phyloP scores from a whole-genome alignment of 2,797 vertebrate species.

The Myripristis murdjan region DNA sequence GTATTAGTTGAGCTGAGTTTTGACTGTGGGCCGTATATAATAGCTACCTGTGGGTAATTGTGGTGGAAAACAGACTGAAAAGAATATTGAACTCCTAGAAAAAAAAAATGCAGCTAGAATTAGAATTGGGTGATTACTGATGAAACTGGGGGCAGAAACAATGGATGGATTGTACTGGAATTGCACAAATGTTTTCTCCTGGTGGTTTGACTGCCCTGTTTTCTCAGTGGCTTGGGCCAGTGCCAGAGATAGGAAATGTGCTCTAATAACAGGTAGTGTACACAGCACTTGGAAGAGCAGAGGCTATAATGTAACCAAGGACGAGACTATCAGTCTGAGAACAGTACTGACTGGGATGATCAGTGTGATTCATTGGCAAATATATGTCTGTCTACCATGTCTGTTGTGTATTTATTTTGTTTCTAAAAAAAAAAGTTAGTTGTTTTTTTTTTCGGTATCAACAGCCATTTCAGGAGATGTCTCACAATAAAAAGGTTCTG shows the following conservation, averaged over 20 bases:
- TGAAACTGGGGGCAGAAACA: conserved; percentile 39
- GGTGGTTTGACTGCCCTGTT: conserved; percentile 67
- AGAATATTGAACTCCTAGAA: conserved; percentile 30
- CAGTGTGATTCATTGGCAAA: neutral
- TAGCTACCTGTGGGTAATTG: conserved; percentile 18
- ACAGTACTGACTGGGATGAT: neutral
- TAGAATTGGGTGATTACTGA: conserved; percentile 43
- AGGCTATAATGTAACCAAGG: neutral
- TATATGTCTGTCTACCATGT: neutral
- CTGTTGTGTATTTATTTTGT: no score
- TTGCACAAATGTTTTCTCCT: conserved; percentile 60
- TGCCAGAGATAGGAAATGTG: conserved; percentile 76
- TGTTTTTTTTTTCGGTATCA: neutral
- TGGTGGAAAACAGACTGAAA: conserved; percentile 44
- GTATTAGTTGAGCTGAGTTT: conserved; percentile 3
- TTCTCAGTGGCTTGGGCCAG: conserved; percentile 72
- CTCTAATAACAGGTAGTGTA: conserved; percentile 67
- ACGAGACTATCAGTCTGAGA: conserved; percentile 1
- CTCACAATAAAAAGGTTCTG: neutral
- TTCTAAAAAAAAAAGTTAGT: neutral
- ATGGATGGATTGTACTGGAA: conserved; percentile 47
- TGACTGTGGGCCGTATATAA: conserved; percentile 9
- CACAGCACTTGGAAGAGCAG: conserved; percentile 19
- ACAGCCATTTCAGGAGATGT: neutral
- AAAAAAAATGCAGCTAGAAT: conserved; percentile 57